Conservation (phyloP, 2,888 invertebrate genomes). For the Phymatocera aterrima region DNA sequence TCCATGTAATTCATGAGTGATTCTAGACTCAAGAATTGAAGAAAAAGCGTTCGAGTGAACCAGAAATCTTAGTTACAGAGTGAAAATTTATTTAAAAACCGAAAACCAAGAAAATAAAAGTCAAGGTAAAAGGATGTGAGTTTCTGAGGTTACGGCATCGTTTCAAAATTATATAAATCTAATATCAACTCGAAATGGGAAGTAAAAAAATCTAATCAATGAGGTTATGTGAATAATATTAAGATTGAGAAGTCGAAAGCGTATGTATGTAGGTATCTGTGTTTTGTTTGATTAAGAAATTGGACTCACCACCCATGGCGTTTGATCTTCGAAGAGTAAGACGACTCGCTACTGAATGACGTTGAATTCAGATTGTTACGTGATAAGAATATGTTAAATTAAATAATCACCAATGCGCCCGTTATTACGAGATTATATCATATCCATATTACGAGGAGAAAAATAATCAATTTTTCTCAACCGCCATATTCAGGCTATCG, state of each 20-base stretch:
- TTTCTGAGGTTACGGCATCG: too few species aligned
- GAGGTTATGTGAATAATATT: too few species aligned
- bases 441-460: not conserved
- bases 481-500: constrained; percentile 9
- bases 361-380: not conserved
- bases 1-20: not conserved
- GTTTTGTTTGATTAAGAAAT: not conserved
- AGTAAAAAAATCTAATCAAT: too few species aligned
- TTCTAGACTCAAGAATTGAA: not conserved
- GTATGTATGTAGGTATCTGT: not conserved
- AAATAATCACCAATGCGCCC: not conserved
- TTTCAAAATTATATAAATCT: too few species aligned
- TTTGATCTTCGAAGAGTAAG: not conserved
- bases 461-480: not conserved
- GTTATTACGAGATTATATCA: not conserved
- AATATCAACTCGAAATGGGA: too few species aligned
- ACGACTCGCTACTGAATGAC: not conserved
- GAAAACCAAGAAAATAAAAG: too few species aligned
- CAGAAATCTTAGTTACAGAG: too few species aligned
- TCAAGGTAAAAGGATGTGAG: too few species aligned
- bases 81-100: too few species aligned
- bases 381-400: not conserved
- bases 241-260: not conserved
- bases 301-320: not conserved
- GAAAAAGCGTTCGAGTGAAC: not conserved